Base-by-base conservation (phyloP, 2,888 invertebrate genomes). In the Quadroppia sp. region DNA sequence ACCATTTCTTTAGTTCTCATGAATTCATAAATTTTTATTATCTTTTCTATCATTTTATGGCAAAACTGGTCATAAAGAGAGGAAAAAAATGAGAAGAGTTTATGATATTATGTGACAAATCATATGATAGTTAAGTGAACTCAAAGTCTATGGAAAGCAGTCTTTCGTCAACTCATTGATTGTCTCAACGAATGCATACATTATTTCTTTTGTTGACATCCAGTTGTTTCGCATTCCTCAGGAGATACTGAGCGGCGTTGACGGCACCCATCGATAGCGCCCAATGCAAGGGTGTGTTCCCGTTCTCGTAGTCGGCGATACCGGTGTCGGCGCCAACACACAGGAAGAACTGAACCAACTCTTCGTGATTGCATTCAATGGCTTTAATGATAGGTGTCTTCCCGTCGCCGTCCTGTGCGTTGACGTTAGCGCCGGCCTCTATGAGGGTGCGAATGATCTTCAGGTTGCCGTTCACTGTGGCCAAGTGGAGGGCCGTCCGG, bases 271-370 rank as follows among this genome's bases (percentile, higher is more conserved):
- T 75, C 13, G 73, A 25, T 23, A 75, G 42, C 28, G 76, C 73
- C 71, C 59, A 50, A 73, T 76, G 76, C 13, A 75, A 30, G 15
- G 75, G 73, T n/a, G 76, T 75, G 36, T 76, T 76, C 11, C 75
- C 75, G 15, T 71, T 23, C 50, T 75, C 71, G 25, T 42, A 45
- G 59, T 76, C 76, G 32, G 73, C 64, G 7, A 75, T 11, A 42
- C 72, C 76, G 11, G 72, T 32, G 59, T 75, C 71, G 23, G 75
- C 73, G 13, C 75, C 73, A 4, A 61, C 45, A 42, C 53, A 53
- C 23, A 75, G 25, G n/a, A 75, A 75, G 56, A 56, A 75, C 53
- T 73, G 75, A 2, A 75, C 36, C 28, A 76, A 48, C 11, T 76
- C 61, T 11, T 72, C 48, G 53, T 75, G 75, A 40, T 42, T 20